Evolutionary conservation across 2,797 vertebrate genomes (phyloP).

Genomic region (Adelosebastes latens): DNA sequence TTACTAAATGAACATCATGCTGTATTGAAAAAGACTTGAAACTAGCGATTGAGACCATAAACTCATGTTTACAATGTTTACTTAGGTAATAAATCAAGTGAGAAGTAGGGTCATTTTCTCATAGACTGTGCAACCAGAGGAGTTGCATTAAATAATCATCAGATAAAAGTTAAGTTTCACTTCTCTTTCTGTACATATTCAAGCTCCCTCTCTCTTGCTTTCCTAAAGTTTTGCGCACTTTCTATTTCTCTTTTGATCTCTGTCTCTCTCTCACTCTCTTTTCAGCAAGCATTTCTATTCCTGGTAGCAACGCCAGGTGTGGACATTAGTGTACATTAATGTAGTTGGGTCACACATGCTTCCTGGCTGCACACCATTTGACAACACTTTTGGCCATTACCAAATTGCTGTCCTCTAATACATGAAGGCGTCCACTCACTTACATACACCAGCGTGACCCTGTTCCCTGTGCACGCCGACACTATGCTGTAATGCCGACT

Average conservation of each 20-base stretch:
- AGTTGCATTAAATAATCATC: too few relatives aligned
- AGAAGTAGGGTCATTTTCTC: too few relatives aligned
- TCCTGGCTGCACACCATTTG: too few relatives aligned
- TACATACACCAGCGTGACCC: neutral
- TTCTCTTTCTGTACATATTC: rapidly evolving
- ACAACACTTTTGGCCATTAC: too few relatives aligned
- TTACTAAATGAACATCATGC: too few relatives aligned
- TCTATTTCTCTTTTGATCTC: neutral
- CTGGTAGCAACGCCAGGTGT: neutral
- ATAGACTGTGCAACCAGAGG: too few relatives aligned
- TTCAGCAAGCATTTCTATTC: neutral
- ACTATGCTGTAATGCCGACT: neutral
- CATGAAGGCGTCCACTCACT: neutral
- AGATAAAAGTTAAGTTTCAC: too few relatives aligned
- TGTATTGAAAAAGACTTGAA: too few relatives aligned
- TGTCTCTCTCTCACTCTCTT: neutral
- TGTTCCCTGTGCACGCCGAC: neutral
- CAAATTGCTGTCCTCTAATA: neutral
- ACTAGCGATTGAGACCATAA: too few relatives aligned
- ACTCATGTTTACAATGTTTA: too few relatives aligned
- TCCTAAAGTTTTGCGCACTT: neutral
- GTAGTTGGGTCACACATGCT: neutral
- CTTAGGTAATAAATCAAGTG: too few relatives aligned
- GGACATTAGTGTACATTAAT: neutral
- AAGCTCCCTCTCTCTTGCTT: neutral